Evolutionary conservation across 1,140 invertebrate genomes (phyloP).

Genomic region (Leguminivora glycinivorella): DNA sequence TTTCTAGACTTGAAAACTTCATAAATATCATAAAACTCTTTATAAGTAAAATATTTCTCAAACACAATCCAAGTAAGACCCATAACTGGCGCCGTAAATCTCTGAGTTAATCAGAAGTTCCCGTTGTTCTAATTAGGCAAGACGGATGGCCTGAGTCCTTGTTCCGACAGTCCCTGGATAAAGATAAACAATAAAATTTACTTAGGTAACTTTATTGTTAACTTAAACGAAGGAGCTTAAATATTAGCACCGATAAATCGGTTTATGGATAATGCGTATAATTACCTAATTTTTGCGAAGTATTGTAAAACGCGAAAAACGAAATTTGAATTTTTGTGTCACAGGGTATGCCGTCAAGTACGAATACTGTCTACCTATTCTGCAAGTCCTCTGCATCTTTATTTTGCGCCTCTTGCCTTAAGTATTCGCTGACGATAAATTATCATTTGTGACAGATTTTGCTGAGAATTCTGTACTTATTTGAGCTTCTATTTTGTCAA

Average conservation of each 20-base stretch:
- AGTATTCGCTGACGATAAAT: background rate
- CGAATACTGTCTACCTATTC: background rate
- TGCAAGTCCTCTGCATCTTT: background rate
- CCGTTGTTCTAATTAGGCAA: constrained; percentile 2
- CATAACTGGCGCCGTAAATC: background rate
- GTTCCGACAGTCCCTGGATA: background rate
- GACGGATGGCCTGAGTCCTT: background rate
- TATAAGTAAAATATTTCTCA: background rate
- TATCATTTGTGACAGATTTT: background rate
- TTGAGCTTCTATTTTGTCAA: background rate
- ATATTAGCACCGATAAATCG: too few relatives aligned
- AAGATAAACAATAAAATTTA: background rate
- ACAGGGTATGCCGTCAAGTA: too few relatives aligned
- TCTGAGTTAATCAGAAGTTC: constrained; percentile 1
- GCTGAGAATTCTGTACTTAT: background rate
- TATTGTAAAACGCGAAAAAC: too few relatives aligned
- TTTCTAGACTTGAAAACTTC: too few relatives aligned
- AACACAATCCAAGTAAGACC: background rate
- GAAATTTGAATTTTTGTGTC: too few relatives aligned
- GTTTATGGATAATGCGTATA: too few relatives aligned
- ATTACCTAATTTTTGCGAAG: too few relatives aligned
- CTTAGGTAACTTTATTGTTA: background rate
- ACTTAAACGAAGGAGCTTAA: too few relatives aligned
- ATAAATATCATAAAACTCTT: too few relatives aligned
- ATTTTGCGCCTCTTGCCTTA: background rate